Evolutionary conservation across 2,888 invertebrate genomes (phyloP), one percentile per base, ranked within the genome.

Genomic region (Eledone cirrhosa): DNA sequence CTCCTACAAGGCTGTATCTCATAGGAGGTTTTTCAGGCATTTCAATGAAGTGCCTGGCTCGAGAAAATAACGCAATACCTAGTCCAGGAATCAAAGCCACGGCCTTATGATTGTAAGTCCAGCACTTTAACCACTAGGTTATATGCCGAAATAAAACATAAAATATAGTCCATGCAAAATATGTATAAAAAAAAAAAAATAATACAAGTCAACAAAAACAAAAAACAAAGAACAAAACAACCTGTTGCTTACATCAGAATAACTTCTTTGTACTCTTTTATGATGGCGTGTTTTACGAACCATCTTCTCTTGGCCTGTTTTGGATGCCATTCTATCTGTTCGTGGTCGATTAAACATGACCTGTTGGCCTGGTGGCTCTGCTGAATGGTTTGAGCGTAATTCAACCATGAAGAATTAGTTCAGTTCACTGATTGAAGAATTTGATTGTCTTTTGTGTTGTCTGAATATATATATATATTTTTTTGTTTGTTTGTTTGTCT

Each of bases 271-370:
- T 5, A 72, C 72, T 11, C 72, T 4, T 41, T 72, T 72, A 22
- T 72, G 72, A 22, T 72, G 72, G n/a, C 72, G 72, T 41, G 41
- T 31, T 72, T 72, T 72, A n/a, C 72, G 72, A 3, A 72, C 41
- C 8, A 72, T n/a, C 41, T 72, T 72, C 4, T 72, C 72, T 22
- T 31, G n/a, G 0, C n/a, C n/a, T 5, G 72, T 22, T 72, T 72
- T 72, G 31, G 72, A 72, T 41, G 72, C 72, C 72, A 72, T 72
- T 72, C 31, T 72, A n/a, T 72, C 72, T 33, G 72, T 2, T 72
- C 72, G 72, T 14, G 33, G 8, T 41, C 41, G 31, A 41, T 72
- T 72, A 5, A 33, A 33, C n/a, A 72, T 14, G 29, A 41, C n/a
- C 8, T 1, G 41, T 41, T 72, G 72, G 72, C 33, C 72, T 41